Evolutionary conservation across 2,113 vertebrate genomes (phyloP), one percentile per base, ranked within the genome.

Genomic region (Oryzias javanicus): DNA sequence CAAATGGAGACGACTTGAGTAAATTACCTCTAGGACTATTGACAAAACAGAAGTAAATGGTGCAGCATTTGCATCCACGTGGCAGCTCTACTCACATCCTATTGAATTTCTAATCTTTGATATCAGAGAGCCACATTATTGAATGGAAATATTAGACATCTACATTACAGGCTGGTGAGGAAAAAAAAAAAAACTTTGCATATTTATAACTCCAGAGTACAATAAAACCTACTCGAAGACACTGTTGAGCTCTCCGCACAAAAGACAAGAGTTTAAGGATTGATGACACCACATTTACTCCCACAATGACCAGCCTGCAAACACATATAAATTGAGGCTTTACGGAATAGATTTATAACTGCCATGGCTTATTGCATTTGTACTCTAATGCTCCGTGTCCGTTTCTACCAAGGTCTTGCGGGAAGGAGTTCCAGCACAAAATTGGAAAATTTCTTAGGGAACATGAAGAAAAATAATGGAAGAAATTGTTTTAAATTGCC

Each of bases 11-110:
- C 82, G 65, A 79, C 15, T 51, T n/a, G 69, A 72, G 69, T 60
- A 78, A 83, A 88, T 77, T 71, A 86, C 85, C 86, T 84, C 57
- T 56, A 7, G 59, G 61, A 65, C 75, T 77, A 69, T 67, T 76
- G 80, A 83, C 70, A 70, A 70, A 76, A 72, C 16, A 63, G 62
- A n/a, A n/a, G 72, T 27, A 62, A 79, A 79, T 69, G 18, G 62
- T 65, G 46, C 44, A 27, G 44, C 60, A 69, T 80, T 86, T 85
- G 74, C 79, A 88, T 84, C 77, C 63, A 70, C 46, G 48, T 57
- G 42, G 49, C 49, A 42, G 53, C 64, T 78, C 67, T 61, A 49
- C 63, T 79, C 79, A 61, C 49, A 78, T 82, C 66, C 67, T 67
- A 61, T 60, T 76, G 71, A 80, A 73, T 55, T 56, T 56, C 48